These are phyloP conservation scores for Sigmodon hispidus DNA, from an alignment of 2,113 vertebrate genomes.

Conservation along the genomic window DNA sequence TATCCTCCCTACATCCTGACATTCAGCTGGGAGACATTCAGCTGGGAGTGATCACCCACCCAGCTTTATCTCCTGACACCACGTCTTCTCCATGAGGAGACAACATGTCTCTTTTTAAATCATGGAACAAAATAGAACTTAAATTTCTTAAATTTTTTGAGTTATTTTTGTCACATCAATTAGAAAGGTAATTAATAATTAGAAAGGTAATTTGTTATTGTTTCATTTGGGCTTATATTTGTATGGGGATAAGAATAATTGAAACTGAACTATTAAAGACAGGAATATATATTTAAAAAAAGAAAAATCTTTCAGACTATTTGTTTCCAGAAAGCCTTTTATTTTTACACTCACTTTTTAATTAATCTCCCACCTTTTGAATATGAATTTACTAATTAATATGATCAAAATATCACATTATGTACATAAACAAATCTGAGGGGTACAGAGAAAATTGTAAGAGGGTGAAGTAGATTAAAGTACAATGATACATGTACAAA, in stretches of 20 bases:
- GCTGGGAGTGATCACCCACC: no score
- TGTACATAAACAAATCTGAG: neutral
- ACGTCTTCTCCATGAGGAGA: no score
- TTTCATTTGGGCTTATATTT: neutral
- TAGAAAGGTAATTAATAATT: neutral
- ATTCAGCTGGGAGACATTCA: no score
- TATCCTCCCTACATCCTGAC: neutral
- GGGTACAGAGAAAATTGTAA: neutral
- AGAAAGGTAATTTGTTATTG: neutral
- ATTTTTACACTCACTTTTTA: slow-evolving; percentile 22
- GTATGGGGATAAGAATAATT: neutral
- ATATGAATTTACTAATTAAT: neutral
- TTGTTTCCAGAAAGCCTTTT: neutral
- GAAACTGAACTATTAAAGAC: neutral
- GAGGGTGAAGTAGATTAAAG: neutral
- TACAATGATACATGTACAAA: neutral
- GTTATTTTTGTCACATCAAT: neutral
- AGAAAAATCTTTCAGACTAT: neutral
- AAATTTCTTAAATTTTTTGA: neutral
- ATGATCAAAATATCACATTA: neutral
- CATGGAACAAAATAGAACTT: neutral
- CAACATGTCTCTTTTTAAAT: neutral
- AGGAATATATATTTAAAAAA: neutral
- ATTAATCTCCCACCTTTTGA: slow-evolving; percentile 4
- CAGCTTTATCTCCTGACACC: neutral